Evolutionary conservation across 2,797 vertebrate species (phyloP).

Genomic region (Cyclura pinguis): DNA sequence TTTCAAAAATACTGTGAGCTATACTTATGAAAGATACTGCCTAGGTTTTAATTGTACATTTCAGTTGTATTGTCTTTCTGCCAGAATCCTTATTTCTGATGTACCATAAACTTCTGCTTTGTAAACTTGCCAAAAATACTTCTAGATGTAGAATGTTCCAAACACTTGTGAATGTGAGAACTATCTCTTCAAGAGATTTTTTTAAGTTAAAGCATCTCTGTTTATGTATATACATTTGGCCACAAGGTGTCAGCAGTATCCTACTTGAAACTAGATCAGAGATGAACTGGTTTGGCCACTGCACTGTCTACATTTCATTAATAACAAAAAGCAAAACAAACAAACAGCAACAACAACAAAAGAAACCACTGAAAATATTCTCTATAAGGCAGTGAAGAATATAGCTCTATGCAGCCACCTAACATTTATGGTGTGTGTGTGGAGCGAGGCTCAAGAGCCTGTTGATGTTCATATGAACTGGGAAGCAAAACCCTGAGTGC

Average conservation of each 20-base stretch:
- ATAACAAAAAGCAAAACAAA: conserved; percentile 2
- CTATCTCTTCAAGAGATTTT: background rate
- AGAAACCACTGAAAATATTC: background rate
- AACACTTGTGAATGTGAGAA: background rate
- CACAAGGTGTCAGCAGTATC: conserved; percentile 75
- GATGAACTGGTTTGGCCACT: background rate
- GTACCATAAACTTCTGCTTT: background rate
- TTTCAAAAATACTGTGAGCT: background rate
- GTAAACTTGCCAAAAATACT: background rate
- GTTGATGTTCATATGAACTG: background rate
- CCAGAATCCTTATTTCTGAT: background rate
- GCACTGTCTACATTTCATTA: background rate
- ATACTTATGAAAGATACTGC: background rate
- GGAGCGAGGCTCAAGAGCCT: background rate
- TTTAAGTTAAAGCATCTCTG: conserved; percentile 27
- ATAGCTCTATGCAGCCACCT: background rate
- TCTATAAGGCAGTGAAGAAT: background rate
- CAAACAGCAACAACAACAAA: too few relatives aligned
- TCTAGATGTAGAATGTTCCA: background rate
- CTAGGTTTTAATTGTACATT: background rate
- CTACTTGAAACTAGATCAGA: background rate
- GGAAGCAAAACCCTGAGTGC: background rate
- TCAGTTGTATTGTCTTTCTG: background rate
- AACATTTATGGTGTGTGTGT: background rate
- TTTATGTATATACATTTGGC: conserved; percentile 24